Base-by-base conservation (phyloP, 2,888 invertebrate species). In the Eupithecia abbreviata region DNA sequence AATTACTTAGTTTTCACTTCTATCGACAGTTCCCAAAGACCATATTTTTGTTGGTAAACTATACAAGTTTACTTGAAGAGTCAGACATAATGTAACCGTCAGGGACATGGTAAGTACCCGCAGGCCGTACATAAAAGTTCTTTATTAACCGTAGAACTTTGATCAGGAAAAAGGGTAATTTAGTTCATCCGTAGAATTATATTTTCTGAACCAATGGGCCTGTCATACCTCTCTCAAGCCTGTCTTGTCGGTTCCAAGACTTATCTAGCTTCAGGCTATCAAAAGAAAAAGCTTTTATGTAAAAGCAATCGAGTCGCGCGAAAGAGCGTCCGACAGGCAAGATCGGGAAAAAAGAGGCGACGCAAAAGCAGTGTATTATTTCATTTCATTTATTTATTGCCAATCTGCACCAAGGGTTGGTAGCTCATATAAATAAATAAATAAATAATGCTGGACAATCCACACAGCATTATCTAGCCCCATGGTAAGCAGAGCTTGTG, bases 161-260 rank as follows among this genome's bases (percentile, higher is more conserved):
- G 9, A 58, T 18, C n/a, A n/a, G 18, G 18, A n/a, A 58, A 58
- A 58, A 18, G 9, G 55, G 18, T 58, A 1, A n/a, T 18, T n/a
- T 58, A 18, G 7, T 58, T 30, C 30, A 12, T 30, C 10, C 30
- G 10, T 30, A 30, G 42, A 66, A 66, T 66, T 42, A 15, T 30
- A 70, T 76, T 75, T 49, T 55, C 30, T 51, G 51, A 67, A 79
- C 74, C 79, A 70, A 42, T 66, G 66, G 9, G 66, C 66, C 41
- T 42, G 66, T 66, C 66, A 18, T 42, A 15, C 15, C 15, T 66
- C 42, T 66, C 42, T 15, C 42, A 18, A 62, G 62, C 30, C 10
- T 30, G 18, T 30, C 58, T 18, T 65, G 65, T 41, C 66, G 13
- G 66, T 66, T 66, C 42, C 62, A 62, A 62, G 30, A 62, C 62